Base-by-base conservation (phyloP, 2,797 vertebrate genomes). In the Nothura maculosa region DNA sequence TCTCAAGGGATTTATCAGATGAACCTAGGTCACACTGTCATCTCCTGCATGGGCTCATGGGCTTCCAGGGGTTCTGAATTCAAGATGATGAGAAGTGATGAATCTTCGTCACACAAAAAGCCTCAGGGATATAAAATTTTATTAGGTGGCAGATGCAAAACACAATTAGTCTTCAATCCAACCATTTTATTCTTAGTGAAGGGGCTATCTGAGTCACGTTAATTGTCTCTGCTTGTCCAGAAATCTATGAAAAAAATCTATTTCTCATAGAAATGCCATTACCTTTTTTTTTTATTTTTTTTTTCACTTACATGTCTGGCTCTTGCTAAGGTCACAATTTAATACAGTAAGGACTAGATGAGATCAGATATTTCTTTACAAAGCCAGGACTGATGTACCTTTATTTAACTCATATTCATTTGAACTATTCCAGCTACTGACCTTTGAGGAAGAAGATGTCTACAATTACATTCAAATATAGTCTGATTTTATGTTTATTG, bases 141-240 rank as follows among this genome's bases (percentile, higher is more conserved):
- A 93, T 91, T 92, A 94, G 38, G 14, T 74, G 42, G n/a, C 47
- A 93, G 67, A 93, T 67, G 60, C 74, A 94, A 94, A 95, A 93
- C 27, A 90, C 63, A 94, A 90, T 82, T 83, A 94, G 36, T 55
- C 43, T 81, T 90, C 83, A 86, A 79, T 30, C 21, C 16, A 74
- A 52, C 8, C 34, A 70, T 91, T 89, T 90, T 73, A 79, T 82
- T 76, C 16, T 34, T 70, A 77, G 24, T 57, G 86, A 92, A 91
- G 40, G 9, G 21, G 58, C 40, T 77, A 64, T 69, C 20, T 63
- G 40, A 92, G 38, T 77, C 32, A 86, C 88, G 42, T 1, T 79
- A 57, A 87, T 90, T 74, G 83, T 58, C n/a, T 40, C 21, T 9
- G 54, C 7, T 77, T 93, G 14, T 76, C 73, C 82, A 52, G 57